Base-by-base conservation (phyloP, 2,888 invertebrate genomes). In the Caenorhabditis becei region DNA sequence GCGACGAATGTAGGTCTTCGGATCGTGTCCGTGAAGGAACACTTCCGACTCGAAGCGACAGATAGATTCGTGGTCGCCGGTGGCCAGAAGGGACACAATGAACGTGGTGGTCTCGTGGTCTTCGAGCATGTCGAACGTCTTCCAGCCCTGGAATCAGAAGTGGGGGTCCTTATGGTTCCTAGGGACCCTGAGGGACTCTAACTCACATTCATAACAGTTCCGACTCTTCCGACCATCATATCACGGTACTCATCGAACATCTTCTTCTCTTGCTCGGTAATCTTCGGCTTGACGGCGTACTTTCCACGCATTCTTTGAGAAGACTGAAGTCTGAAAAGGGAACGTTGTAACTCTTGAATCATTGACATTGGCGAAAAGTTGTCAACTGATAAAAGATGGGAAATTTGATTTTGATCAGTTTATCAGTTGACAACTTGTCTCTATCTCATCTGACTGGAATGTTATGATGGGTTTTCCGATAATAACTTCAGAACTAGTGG, bases 11-110 rank as follows among this genome's bases (percentile, higher is more conserved):
- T 63, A 72, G 0, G 49, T 72, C 24, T 54, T 71, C 10, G 71
- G 54, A 20, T 71, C 71, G 20, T 71, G 41, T 32, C 71, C 71
- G n/a, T 62, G 14, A 0, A 35, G 28, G 20, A 71, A 71, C 18
- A 72, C 72, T 11, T 65, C 49, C 8, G 23, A 1, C 26, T 65
- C 65, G 58, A 72, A 65, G 20, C 41, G 26, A 24, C 20, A n/a
- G 18, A 72, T 56, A 23, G 51, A 28, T 1, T 23, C 24, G 16
- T 26, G 26, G 1, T 23, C n/a, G 2, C 49, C 44, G 14, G 61
- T 51, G 7, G 51, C 23, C 49, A 49, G 18, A 7, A 49, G 49
- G 49, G 20, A 16, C 20, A 49, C 10, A 16, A 72, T 44, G 47
- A 72, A 72, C 14, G 10, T 14, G 18, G 54, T 44, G 23, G 63